Base-by-base conservation (phyloP, 2,113 vertebrate genomes). In the Glaucidium brasilianum region DNA sequence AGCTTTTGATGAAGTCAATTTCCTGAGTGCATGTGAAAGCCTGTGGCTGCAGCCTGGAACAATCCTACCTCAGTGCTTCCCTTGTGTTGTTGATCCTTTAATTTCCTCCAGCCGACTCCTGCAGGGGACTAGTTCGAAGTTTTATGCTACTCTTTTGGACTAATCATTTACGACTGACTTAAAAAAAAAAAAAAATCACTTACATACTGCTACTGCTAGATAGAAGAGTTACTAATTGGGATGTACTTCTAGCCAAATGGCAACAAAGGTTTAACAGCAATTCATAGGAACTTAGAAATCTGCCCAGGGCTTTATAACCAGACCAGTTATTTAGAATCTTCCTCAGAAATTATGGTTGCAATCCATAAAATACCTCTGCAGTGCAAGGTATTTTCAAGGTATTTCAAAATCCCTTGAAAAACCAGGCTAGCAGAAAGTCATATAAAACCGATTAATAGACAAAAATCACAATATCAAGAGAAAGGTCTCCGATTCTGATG, bases 41-140 rank as follows among this genome's bases (percentile, higher is more conserved):
- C 95, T 74, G 94, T 90, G 97, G 96, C 97, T 94, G 95, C 84
- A 94, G 93, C 94, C 37, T n/a, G 97, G 97, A 98, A 98, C 98
- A 98, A 97, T 97, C 94, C 73, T 39, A 67, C 96, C 97, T 97
- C 98, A 98, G 98, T 97, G 96, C 97, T 96, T 96, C 95, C 96
- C 97, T 96, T 88, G 22, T 83, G 91, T 96, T 94, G 97, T 91
- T 97, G 98, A 98, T 98, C 98, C 97, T 97, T 98, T 98, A 96
- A 98, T 98, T 98, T 98, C 98, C 98, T 98, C 97, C 97, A 91
- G 97, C 97, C 69, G 90, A 82, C 96, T 98, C 98, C 98, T 97
- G 96, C 97, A 88, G 91, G 94, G 97, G 97, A 94, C 96, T 45
- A 66, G 50, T 84, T 95, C 94, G 95, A 80, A 69, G 96, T 93